Base-by-base conservation (phyloP, 2,888 invertebrate genomes). In the Oscheius myriophilus region DNA sequence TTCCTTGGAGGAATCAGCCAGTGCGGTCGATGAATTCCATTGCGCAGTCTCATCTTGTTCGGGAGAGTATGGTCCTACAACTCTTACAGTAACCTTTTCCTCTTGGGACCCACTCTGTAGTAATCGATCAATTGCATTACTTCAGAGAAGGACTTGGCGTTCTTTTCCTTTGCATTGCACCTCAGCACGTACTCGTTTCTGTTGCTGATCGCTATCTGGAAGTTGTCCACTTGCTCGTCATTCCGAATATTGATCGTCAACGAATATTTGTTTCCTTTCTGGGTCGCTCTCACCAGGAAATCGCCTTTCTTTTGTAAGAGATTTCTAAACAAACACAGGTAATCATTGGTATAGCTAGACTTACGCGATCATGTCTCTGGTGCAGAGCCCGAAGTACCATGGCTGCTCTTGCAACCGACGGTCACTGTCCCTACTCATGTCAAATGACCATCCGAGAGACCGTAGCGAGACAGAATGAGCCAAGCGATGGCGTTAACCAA, bases 151-250 rank as follows among this genome's bases (percentile, higher is more conserved):
- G n/a, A 21, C 41, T 11, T 39, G 41, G 18, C 11, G 18, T 57
- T 39, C 33, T 18, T 42, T 14, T 57, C 57, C 39, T 57, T 57
- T 4, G 18, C n/a, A n/a, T 18, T 21, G 11, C n/a, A 18, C 12
- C 9, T 18, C 7, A 42, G 42, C 1, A 39, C 14, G 42, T 39
- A 42, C n/a, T 42, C 18, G 11, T n/a, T 41, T 1, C 41, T 18
- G 12, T 57, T 42, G 55, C 1, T 57, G 57, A 57, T 41, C 7
- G 39, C 39, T 33, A 33, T 33, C 33, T 33, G 33, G 23, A 57
- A 57, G 23, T 41, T 57, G 42, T 57, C 57, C 39, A 57, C 57
- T 16, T 42, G 16, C 41, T 57, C 41, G n/a, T 57, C 57, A 12
- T 57, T 57, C n/a, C 41, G 39, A 6, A 57, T 42, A n/a, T 42